These are phyloP conservation scores for Scaptomyza reducta DNA, from an alignment of 2,888 invertebrate species.

Conservation along the genomic window DNA sequence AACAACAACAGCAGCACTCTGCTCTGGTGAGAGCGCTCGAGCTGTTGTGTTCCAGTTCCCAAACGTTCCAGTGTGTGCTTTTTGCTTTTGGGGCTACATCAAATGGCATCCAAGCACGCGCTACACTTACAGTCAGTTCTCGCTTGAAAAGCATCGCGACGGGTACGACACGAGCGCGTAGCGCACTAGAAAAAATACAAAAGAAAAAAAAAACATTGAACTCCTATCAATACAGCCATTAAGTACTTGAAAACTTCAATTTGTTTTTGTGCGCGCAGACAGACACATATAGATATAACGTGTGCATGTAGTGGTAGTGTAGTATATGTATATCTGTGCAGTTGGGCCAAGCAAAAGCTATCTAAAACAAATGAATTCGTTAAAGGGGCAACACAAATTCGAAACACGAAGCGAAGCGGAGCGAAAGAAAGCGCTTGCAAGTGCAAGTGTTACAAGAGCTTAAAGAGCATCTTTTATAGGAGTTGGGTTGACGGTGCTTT, in stretches of 20 bases:
- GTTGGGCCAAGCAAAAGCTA: conserved; percentile 27
- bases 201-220: conserved; percentile 12
- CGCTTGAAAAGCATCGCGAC: conserved; percentile 67
- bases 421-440: conserved; percentile 59
- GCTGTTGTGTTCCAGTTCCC: conserved; percentile 57
- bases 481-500: conserved; percentile 13
- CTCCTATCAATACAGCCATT: conserved; percentile 43
- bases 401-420: conserved; percentile 19
- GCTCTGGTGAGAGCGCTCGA: conserved; percentile 9
- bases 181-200: conserved; percentile 28
- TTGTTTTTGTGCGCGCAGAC: conserved; percentile 48
- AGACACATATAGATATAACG: background rate
- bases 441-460: conserved; percentile 54
- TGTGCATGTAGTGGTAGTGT: conserved; percentile 17
- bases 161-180: conserved; percentile 56
- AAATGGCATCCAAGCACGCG: conserved; percentile 60
- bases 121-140: conserved; percentile 52
- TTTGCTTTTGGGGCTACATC: conserved; percentile 41
- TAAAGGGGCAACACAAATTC: conserved; percentile 25
- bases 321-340: no score
- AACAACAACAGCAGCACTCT: conserved; percentile 7
- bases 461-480: conserved; percentile 22
- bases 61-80: conserved; percentile 15
- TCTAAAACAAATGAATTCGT: conserved; percentile 28
- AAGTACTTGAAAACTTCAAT: conserved; percentile 63